Percentiles rank a stretch among this genome's conserved stretches.
Conservation (phyloP, 2,113 vertebrate species). For the Arothron firmamentum region DNA sequence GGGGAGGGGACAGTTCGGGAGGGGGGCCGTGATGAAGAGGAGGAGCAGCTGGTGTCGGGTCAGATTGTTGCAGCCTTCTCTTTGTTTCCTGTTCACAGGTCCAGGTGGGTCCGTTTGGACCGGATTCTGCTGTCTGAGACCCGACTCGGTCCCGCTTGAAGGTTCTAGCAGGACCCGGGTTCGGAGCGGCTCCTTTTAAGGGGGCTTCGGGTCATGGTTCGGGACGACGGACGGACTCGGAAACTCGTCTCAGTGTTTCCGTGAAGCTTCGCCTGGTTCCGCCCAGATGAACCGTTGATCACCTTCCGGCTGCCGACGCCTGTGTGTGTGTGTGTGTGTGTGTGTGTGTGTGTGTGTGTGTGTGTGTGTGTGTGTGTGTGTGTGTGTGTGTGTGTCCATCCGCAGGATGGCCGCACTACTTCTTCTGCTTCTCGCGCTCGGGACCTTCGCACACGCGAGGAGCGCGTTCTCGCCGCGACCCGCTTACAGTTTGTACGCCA, state of each 20-base stretch:
- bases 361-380: constrained; percentile 48
- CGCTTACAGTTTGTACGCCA: constrained; percentile 57
- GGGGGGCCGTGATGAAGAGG: constrained; percentile 52
- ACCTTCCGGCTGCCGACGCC: neutral
- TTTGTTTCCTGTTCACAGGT: constrained; percentile 48
- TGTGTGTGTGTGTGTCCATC: constrained; percentile 31
- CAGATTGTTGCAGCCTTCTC: constrained; percentile 62
- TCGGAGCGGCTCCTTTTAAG: neutral
- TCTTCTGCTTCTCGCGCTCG: constrained; percentile 49
- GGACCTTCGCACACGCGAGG: constrained; percentile 40
- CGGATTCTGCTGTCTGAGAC: neutral
- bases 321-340: constrained; percentile 48
- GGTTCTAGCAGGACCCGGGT: neutral
- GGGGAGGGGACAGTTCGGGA: constrained; percentile 38
- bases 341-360: constrained; percentile 48
- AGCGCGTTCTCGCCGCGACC: constrained; percentile 53
- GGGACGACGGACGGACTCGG: constrained; percentile 10
- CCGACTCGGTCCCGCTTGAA: neutral
- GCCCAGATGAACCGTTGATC: constrained; percentile 3
- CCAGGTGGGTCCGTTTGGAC: constrained; percentile 24
- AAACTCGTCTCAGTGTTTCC: constrained; percentile 7
- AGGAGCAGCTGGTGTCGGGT: constrained; percentile 56
- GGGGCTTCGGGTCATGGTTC: constrained; percentile 25
- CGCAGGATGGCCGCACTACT: constrained; percentile 45
- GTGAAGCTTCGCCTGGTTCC: constrained; percentile 14